Evolutionary conservation across 2,113 vertebrate genomes (phyloP).

Genomic region (Piaya cayana): DNA sequence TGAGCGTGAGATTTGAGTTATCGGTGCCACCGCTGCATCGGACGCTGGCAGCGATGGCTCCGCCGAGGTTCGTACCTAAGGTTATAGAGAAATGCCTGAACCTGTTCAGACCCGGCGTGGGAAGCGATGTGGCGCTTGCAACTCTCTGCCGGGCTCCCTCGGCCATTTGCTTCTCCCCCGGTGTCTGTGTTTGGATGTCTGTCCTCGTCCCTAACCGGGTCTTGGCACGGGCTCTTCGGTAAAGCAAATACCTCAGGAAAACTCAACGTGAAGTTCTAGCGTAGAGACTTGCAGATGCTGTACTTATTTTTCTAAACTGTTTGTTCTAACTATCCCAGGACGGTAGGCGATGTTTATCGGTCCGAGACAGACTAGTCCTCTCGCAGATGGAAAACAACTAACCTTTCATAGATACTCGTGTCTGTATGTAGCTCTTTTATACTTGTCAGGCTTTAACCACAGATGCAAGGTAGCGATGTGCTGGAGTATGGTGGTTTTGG

Average conservation of each 20-base stretch:
- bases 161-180: neutral
- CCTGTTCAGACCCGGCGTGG: neutral
- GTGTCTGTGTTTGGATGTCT: neutral
- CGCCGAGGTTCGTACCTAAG: neutral
- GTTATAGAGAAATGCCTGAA: neutral
- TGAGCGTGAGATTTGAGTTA: neutral
- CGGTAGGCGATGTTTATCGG: neutral
- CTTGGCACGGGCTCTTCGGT: neutral
- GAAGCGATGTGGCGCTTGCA: neutral
- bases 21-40: neutral
- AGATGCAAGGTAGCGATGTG: neutral
- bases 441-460: constrained; percentile 38
- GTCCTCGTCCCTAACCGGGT: accelerated
- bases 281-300: constrained; percentile 55
- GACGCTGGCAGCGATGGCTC: neutral
- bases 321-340: constrained; percentile 8
- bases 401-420: neutral
- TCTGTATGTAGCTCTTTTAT: constrained; percentile 35
- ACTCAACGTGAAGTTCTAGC: constrained; percentile 49
- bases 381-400: neutral
- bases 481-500: neutral
- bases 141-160: neutral
- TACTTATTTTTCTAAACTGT: constrained; percentile 57
- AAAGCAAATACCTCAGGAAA: constrained; percentile 73
- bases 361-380: neutral